A percentile compares a stretch with the other conserved stretches of the same genome.
Conservation (phyloP, 2,888 invertebrate genomes). For the Cancer borealis region DNA sequence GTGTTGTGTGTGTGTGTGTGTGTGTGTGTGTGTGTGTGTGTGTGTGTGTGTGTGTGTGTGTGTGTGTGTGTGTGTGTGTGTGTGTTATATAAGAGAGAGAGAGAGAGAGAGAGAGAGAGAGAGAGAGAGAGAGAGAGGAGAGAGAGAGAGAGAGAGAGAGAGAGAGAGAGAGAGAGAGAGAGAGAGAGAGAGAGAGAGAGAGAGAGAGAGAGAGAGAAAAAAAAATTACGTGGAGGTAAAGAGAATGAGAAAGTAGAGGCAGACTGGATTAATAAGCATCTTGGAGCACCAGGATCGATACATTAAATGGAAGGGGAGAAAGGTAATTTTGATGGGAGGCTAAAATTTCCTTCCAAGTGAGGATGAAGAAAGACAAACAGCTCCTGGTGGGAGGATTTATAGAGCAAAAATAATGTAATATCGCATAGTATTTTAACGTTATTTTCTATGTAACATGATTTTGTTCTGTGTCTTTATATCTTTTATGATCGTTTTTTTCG, state of each 20-base stretch:
- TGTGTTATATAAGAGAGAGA: too few species aligned
- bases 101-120: too few species aligned
- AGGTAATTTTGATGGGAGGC: not conserved
- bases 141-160: constrained; percentile 36
- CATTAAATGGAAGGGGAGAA: not conserved
- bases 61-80: too few species aligned
- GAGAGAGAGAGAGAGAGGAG: not conserved
- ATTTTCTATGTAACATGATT: not conserved
- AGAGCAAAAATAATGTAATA: not conserved
- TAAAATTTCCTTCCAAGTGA: not conserved
- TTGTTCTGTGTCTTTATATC: not conserved
- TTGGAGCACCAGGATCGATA: not conserved
- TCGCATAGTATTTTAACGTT: not conserved
- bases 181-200: constrained; percentile 32
- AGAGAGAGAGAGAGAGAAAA: not conserved
- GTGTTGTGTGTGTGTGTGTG: too few species aligned
- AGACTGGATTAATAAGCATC: not conserved
- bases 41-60: too few species aligned
- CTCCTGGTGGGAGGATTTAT: not conserved
- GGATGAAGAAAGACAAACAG: not conserved
- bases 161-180: constrained; percentile 28
- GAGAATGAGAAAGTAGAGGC: not conserved
- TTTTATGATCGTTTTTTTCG: not conserved
- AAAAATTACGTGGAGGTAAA: not conserved
- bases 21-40: too few species aligned